Evolutionary conservation across 2,797 vertebrate genomes (phyloP).

Genomic region (Acanthornis magna): DNA sequence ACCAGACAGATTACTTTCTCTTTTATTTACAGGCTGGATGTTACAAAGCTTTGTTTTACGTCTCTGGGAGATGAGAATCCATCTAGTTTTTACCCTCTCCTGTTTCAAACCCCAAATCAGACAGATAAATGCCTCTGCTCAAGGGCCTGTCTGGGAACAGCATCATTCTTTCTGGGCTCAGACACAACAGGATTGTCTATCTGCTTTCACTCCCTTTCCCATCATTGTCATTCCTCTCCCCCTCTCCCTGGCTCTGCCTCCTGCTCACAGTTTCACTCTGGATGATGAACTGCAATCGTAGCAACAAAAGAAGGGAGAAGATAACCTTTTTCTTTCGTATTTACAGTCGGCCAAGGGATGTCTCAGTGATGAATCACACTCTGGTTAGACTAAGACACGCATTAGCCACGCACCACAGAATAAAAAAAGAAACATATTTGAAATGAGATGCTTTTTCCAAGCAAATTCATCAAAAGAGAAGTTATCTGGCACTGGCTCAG

Average conservation of each 20-base stretch:
- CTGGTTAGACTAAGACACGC: neutral
- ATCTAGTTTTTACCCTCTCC: neutral
- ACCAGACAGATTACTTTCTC: neutral
- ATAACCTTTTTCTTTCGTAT: neutral
- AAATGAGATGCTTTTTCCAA: neutral
- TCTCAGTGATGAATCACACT: neutral
- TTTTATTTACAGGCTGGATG: neutral
- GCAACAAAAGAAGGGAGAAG: neutral
- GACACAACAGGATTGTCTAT: neutral
- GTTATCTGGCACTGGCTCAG: neutral
- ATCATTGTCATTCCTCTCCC: neutral
- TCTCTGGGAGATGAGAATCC: neutral
- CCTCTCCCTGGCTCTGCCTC: neutral
- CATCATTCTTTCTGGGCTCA: neutral
- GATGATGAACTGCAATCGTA: neutral
- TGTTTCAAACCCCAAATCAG: neutral
- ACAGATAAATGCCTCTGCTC: conserved; percentile 24
- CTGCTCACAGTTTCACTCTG: neutral
- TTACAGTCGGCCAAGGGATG: neutral
- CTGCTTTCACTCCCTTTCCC: neutral
- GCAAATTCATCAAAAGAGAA: neutral
- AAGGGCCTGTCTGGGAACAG: conserved; percentile 13
- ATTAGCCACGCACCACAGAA: neutral
- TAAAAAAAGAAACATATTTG: neutral
- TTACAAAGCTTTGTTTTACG: neutral